Evolutionary conservation across 2,888 invertebrate species (phyloP), one percentile per base, ranked within the genome.

Genomic region (Pimpla rufipes): DNA sequence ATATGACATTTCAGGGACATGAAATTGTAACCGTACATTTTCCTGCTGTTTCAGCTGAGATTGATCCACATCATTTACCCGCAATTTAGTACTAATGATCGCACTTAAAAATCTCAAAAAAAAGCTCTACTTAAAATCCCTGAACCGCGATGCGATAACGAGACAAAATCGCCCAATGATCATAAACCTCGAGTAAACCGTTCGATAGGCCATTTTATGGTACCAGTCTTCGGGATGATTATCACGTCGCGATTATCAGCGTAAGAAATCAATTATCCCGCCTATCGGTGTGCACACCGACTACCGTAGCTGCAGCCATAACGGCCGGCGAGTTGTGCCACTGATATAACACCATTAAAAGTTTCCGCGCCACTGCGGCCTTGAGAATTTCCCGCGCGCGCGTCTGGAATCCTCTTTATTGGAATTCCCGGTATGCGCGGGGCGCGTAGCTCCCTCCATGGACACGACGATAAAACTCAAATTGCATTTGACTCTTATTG

Each of bases 371-470:
- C 40, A 16, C 67, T 57, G 29, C 82, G 45, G 23, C 66, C 66
- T 84, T 75, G 52, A 71, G 67, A 82, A 82, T 86, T 85, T 75
- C 57, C 47, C 35, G 57, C 59, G 73, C 50, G 50, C 45, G 29
- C 29, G 77, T 45, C 62, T 57, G 84, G 89, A 87, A 90, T 89
- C 66, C 85, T 80, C 83, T 62, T 88, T 89, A 90, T 90, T 86
- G 86, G 83, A 90, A 89, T 90, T 88, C 89, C 87, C 78, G 52
- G 83, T 79, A 84, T 80, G 55, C 62, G 16, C 21, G 4, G 29
- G 18, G 18, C 52, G 66, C 62, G 68, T 40, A 64, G 16, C 16
- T 18, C 1, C 23, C n/a, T 47, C 8, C 45, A 37, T 37, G 18
- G 77, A 18, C 66, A 21, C 55, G 52, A 23, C 35, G 21, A 50